Conservation (phyloP, 2,888 invertebrate genomes). For the Oscheius sp. region DNA sequence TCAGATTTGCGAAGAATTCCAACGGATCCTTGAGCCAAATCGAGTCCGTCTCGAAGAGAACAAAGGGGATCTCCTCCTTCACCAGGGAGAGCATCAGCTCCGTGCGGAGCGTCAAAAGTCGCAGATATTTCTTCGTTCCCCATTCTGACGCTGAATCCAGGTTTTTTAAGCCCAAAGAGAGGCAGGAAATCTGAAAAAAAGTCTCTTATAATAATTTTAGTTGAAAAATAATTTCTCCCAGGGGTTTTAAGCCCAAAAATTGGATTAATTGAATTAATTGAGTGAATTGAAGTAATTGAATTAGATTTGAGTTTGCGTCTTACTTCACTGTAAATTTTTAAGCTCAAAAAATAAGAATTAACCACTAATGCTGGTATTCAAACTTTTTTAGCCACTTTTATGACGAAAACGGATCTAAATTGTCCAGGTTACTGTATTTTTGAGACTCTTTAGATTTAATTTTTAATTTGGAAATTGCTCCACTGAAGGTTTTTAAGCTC, state of each 20-base stretch:
- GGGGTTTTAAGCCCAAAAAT: no score
- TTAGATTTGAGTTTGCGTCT: no score
- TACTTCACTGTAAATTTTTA: no score
- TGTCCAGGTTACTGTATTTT: no score
- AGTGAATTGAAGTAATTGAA: no score
- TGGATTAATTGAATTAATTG: no score
- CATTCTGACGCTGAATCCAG: constrained; percentile 52
- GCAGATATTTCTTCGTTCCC: constrained; percentile 59
- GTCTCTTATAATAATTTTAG: not conserved
- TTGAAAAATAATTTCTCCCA: not conserved
- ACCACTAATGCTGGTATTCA: no score
- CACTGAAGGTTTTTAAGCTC: not conserved
- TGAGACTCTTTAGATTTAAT: no score
- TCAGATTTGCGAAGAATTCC: constrained; percentile 41
- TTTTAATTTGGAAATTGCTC: no score
- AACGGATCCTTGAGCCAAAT: constrained; percentile 64
- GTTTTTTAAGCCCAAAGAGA: constrained; percentile 21
- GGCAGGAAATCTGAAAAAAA: constrained; percentile 32
- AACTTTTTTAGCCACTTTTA: no score
- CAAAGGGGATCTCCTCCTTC: constrained; percentile 39
- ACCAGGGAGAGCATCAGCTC: constrained; percentile 44
- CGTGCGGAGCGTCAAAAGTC: constrained; percentile 56
- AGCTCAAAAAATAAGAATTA: no score
- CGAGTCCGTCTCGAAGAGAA: constrained; percentile 65
- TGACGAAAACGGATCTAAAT: no score